Base-by-base conservation (phyloP, 2,888 invertebrate genomes). In the Tetragnatha montana region DNA sequence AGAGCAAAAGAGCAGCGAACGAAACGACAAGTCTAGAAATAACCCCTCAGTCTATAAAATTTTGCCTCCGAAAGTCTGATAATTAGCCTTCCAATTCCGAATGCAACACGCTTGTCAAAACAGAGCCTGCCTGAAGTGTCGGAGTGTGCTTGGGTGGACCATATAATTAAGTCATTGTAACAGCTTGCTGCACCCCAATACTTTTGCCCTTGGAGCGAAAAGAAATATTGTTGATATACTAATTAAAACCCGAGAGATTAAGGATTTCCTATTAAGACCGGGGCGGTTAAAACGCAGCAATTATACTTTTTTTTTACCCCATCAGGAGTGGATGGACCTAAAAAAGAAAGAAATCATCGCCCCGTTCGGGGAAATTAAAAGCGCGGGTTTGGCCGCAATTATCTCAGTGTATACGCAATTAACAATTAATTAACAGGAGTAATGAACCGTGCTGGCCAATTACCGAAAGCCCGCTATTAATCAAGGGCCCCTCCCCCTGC, bases 391-490 rank as follows among this genome's bases (percentile, higher is more conserved):
- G 81, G 81, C 89, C 89, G 86, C 89, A 89, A 89, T 89, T 89
- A 89, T 89, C 86, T 86, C 81, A 89, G 86, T 81, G 89, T 89
- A 81, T 86, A 89, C 89, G 89, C 89, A 89, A 89, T 89, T 89
- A 89, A 89, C 89, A 89, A 89, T 89, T 89, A 89, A 89, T 89
- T 89, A 89, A 89, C 86, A 85, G 82, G 81, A 78, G 86, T 89
- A 89, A 89, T 89, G 89, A 89, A 89, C 81, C 89, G 76, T 85
- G 78, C 71, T 79, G 89, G 86, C 85, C 89, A 89, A 89, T 89
- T 89, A 89, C 89, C 89, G 81, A 86, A 89, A 70, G 85, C 89
- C 81, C 79, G 86, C 86, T 89, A 89, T 89, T 89, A 89, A 89
- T 89, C 89, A 89, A 85, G 89, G 75, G 19, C 89, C 70, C 71